A percentile compares a stretch with the other conserved stretches of the same genome.
phyloP scores from a whole-genome alignment of 2,113 vertebrate genomes.

The Pantherophis guttatus region DNA sequence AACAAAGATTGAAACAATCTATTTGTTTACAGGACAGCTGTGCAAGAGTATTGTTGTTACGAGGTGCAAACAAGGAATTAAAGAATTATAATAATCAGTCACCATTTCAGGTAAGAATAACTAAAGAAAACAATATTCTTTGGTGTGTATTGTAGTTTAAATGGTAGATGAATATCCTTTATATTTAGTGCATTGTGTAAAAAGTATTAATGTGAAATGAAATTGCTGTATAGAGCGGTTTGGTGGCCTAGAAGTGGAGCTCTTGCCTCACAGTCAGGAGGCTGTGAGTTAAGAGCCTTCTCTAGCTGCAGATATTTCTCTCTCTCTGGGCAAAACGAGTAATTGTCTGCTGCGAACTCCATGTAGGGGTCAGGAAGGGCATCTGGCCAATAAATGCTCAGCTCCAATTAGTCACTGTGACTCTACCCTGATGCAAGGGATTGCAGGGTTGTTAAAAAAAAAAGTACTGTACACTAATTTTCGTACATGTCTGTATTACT shows the following conservation, averaged over 20 bases:
- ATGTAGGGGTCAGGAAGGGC: background rate
- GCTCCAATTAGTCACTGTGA: background rate
- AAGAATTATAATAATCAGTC: conserved; percentile 97
- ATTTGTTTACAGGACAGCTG: conserved; percentile 82
- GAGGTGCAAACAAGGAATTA: conserved; percentile 89
- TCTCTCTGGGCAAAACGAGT: background rate
- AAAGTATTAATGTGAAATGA: background rate
- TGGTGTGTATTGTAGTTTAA: background rate
- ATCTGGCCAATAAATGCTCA: background rate
- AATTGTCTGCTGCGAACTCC: background rate
- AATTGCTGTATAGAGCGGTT: background rate
- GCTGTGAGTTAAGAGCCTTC: background rate
- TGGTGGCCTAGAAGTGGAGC: background rate
- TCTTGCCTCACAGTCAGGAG: background rate
- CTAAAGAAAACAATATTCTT: background rate
- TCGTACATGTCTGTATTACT: background rate
- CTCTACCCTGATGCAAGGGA: background rate
- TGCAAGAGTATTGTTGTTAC: conserved; percentile 86
- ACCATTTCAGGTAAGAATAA: conserved; percentile 84
- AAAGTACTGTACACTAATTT: background rate
- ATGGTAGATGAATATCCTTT: background rate
- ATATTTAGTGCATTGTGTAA: background rate
- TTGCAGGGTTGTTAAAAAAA: background rate
- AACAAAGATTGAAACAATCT: background rate
- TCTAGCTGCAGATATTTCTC: background rate